Percentiles rank a stretch among this genome's conserved stretches.
Conservation (phyloP, 1,140 invertebrate genomes). For the Hermatobates lingyangjiaoensis region DNA sequence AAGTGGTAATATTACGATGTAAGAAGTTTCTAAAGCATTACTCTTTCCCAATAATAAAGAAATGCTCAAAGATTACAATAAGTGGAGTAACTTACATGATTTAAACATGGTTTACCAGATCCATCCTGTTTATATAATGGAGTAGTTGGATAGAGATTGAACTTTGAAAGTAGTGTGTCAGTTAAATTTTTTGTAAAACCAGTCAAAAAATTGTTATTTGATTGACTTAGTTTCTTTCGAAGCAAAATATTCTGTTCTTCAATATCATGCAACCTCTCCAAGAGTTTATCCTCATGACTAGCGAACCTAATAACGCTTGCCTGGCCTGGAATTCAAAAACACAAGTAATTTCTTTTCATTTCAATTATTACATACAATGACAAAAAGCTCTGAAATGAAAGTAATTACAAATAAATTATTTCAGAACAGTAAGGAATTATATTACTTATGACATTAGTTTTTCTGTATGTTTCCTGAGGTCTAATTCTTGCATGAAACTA, state of each 20-base stretch:
- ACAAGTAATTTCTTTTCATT: not conserved
- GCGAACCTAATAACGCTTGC: conserved; percentile 27
- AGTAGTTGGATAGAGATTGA: too few relatives aligned
- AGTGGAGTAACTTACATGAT: not conserved
- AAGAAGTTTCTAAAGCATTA: not conserved
- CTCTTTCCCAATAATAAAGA: not conserved
- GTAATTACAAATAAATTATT: not conserved
- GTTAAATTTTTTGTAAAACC: conserved; percentile 20
- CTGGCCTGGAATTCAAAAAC: conserved; percentile 13
- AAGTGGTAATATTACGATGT: too few relatives aligned
- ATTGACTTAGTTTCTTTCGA: conserved; percentile 29
- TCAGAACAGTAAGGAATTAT: not conserved
- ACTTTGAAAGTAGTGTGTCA: too few relatives aligned
- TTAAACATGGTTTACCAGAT: not conserved
- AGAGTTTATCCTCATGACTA: conserved; percentile 26
- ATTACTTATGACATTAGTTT: too few relatives aligned
- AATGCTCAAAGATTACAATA: not conserved
- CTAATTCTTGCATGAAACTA: too few relatives aligned
- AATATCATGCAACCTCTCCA: conserved; percentile 29
- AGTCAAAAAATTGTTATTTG: conserved; percentile 29
- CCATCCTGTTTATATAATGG: too few relatives aligned
- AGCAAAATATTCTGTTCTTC: conserved; percentile 33
- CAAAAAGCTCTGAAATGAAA: not conserved
- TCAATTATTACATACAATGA: not conserved
- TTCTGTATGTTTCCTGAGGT: too few relatives aligned